A percentile compares a stretch with the other conserved stretches of the same genome.
Conservation (phyloP, 1,140 invertebrate genomes). For the Drosophila tristis region DNA sequence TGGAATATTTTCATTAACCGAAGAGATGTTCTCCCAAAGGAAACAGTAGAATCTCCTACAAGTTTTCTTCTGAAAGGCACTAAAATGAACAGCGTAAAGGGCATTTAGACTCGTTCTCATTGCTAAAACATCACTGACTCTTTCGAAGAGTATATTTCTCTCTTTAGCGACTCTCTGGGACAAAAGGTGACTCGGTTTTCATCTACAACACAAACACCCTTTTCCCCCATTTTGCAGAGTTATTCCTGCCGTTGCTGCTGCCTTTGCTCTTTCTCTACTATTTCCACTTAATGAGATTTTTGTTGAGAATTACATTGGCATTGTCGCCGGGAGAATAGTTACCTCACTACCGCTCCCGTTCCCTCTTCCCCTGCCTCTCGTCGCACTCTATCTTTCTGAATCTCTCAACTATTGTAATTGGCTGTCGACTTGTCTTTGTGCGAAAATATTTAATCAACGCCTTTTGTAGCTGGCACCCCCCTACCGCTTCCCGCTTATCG, state of each 20-base stretch:
- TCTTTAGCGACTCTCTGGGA: constrained; percentile 1
- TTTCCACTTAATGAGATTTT: constrained; percentile 75
- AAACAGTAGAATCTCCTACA: no score
- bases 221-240: constrained; percentile 8
- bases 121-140: no score
- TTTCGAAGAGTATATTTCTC: no score
- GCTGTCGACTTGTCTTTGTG: constrained; percentile 66
- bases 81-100: no score
- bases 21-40: no score
- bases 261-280: constrained; percentile 8
- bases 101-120: no score
- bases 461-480: constrained; percentile 54
- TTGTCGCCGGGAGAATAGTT: constrained; percentile 32
- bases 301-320: constrained; percentile 64
- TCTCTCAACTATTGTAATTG: constrained; percentile 56
- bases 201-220: constrained; percentile 2
- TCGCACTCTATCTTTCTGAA: neutral
- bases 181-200: constrained; percentile 27
- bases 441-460: constrained; percentile 79
- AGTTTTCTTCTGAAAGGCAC: no score
- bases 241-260: constrained; percentile 4
- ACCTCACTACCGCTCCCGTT: neutral
- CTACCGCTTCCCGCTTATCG: neutral
- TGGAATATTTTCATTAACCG: no score
- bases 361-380: neutral